Evolutionary conservation across 2,888 invertebrate species (phyloP), one percentile per base, ranked within the genome.

Genomic region (Dicyrtoma fusca): DNA sequence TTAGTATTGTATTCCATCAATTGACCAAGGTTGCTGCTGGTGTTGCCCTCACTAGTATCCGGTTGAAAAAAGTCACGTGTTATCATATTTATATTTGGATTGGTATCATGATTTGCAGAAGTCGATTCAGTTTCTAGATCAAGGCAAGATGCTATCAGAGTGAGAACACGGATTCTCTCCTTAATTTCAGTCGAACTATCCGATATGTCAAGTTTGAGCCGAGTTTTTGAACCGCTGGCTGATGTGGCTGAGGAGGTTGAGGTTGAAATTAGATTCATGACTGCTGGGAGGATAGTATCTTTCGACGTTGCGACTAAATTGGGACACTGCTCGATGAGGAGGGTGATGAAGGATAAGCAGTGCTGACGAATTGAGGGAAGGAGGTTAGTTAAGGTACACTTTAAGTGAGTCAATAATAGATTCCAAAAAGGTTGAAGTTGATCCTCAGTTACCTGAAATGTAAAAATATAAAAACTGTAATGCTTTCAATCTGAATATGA

Each of bases 341-440:
- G 86, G 82, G 95, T 94, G 19, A 96, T 84, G 77, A 94, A 88
- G 0, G 89, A 82, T 0, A 96, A 85, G 0, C 95, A 92, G 83
- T 94, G 94, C 82, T 92, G 91, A 82, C 94, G 92, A 75, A 96
- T 89, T 64, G 87, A 86, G 13, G 87, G 87, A 82, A 92, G 88
- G 73, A 96, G 91, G 81, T 95, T 92, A 0, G 94, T 95, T 92
- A 96, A 93, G 0, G 93, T 91, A 85, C 95, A 95, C 68, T 90
- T 88, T 61, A 95, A 83, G 83, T 93, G 92, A 0, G 92, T 91
- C 21, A 90, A 88, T 74, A 95, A 84, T 6, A 91, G 86, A 75
- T 90, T 88, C 82, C 91, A 91, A 83, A 92, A 93, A 11, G 94
- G 92, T 51, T 86, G 83, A 14, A 91, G 83, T 79, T 88, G 88